Evolutionary conservation across 1,140 invertebrate species (phyloP).

Genomic region (Yoshiicerus persimilis): DNA sequence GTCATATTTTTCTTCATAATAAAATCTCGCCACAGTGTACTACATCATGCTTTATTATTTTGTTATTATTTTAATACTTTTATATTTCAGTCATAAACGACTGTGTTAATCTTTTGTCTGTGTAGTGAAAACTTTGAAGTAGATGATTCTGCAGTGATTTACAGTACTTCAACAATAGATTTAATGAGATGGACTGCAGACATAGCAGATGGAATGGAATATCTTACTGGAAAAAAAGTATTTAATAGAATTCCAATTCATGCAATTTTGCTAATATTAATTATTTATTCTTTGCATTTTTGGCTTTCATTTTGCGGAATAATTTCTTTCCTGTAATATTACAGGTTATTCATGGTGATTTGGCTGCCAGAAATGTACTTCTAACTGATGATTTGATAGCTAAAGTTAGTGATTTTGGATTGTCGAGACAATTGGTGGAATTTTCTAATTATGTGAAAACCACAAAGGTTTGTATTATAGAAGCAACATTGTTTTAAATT

Average conservation of each 20-base stretch:
- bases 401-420: neutral
- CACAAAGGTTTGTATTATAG: neutral
- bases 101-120: too few relatives aligned
- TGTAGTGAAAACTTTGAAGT: too few relatives aligned
- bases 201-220: neutral
- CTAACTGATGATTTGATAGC: neutral
- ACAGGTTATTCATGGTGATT: conserved; percentile 3
- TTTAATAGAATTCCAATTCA: neutral
- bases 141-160: neutral
- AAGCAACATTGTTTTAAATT: too few relatives aligned
- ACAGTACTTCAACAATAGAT: neutral
- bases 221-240: neutral
- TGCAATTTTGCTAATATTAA: too few relatives aligned
- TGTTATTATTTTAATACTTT: too few relatives aligned
- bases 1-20: too few relatives aligned
- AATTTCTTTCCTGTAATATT: too few relatives aligned
- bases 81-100: too few relatives aligned
- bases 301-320: too few relatives aligned
- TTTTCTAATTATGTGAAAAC: neutral
- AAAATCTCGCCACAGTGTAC: too few relatives aligned
- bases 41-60: too few relatives aligned
- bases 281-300: too few relatives aligned
- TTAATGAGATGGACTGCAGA: neutral
- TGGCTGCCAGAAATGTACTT: neutral
- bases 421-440: neutral